Evolutionary conservation across 2,113 vertebrate genomes (phyloP), one percentile per base, ranked within the genome.

Genomic region (Rhinichthys klamathensis): DNA sequence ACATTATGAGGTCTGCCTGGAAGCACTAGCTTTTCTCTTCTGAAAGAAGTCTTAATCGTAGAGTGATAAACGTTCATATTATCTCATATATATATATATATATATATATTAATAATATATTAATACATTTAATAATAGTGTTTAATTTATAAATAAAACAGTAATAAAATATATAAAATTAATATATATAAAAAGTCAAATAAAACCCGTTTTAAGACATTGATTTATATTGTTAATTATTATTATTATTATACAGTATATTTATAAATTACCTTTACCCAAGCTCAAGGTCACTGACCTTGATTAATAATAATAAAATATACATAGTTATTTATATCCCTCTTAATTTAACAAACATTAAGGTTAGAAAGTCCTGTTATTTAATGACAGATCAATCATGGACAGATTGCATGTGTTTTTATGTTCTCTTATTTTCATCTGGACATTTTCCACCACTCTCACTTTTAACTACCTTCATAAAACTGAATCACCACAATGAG

Each of bases 341-440:
- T n/a, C 9, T 3, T 69, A 18, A 69, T 69, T 69, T 69, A 35
- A 38, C 18, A 9, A 67, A 18, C 32, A 11, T 0, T 69, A 4
- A 69, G 16, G 16, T 69, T 32, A 15, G 16, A n/a, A n/a, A 72
- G 11, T 69, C 12, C 4, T 30, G 15, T 72, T 13, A 41, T n/a
- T 8, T 72, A 72, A 41, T n/a, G n/a, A n/a, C n/a, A n/a, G n/a
- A n/a, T n/a, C n/a, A n/a, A n/a, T n/a, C 56, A 75, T 80, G 80
- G 84, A 84, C 70, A 81, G 58, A 83, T 82, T 87, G 72, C 76
- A 81, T 87, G 82, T 87, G 88, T 88, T 88, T 84, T 83, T 82
- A 89, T 83, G 72, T 87, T 78, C 86, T 54, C 75, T 84, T 87
- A 80, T 89, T 84, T 92, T 89, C 74, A 89, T 86, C 85, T 90